Evolutionary conservation across 1,140 invertebrate genomes (phyloP).

Genomic region (Drosophila leontia): DNA sequence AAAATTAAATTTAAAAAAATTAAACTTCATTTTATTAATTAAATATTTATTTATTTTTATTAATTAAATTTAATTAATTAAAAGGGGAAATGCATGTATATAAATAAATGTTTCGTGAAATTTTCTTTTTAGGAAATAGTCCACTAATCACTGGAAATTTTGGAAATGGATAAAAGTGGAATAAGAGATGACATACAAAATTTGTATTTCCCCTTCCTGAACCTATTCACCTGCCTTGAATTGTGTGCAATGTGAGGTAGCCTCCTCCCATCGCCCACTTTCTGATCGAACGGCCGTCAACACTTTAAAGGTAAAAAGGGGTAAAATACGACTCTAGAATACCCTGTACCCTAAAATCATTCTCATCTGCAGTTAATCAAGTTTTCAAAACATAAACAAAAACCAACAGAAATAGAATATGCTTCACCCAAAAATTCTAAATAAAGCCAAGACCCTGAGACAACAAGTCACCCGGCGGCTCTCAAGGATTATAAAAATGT

Average conservation of each 20-base stretch:
- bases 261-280: background rate
- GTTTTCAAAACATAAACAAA: background rate
- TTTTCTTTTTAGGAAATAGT: too few relatives aligned
- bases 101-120: too few relatives aligned
- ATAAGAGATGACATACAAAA: too few relatives aligned
- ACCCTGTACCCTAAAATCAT: background rate
- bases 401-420: background rate
- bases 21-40: too few relatives aligned
- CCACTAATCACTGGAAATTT: too few relatives aligned
- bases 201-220: too few relatives aligned
- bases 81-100: too few relatives aligned
- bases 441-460: background rate
- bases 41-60: too few relatives aligned
- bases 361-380: background rate
- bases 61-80: too few relatives aligned
- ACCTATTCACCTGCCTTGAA: background rate
- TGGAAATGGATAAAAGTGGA: too few relatives aligned
- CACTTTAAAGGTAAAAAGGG: background rate
- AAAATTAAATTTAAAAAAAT: background rate
- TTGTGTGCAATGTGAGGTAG: background rate
- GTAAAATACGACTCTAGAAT: background rate
- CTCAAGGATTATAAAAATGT: background rate
- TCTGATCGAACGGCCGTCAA: conserved; percentile 14
- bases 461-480: background rate
- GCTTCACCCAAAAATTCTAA: background rate